A percentile compares a stretch with the other conserved stretches of the same genome.
These are phyloP conservation scores for Galago senegalensis DNA, from an alignment of 2,797 vertebrate genomes.

Conservation along the genomic window DNA sequence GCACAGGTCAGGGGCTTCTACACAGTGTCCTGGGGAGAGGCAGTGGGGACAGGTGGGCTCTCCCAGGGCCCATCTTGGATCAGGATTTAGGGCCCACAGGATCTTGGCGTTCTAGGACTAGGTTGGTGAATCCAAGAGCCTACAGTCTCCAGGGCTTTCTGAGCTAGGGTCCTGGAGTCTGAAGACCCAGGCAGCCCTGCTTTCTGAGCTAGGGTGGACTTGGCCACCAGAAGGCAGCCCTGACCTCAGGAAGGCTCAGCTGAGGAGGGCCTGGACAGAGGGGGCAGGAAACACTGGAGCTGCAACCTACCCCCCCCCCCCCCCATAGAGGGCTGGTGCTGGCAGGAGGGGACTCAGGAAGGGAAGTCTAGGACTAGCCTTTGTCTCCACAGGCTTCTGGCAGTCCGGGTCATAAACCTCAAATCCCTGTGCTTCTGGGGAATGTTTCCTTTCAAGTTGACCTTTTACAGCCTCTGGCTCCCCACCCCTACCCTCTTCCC, in stretches of 20 bases:
- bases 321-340: background rate
- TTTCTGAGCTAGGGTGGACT: background rate
- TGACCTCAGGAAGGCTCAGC: background rate
- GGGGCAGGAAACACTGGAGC: background rate
- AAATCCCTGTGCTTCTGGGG: constrained; percentile 36
- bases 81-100: background rate
- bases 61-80: background rate
- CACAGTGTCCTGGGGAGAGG: background rate
- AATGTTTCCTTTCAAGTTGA: constrained; percentile 77
- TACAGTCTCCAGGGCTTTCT: background rate
- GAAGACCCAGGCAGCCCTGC: background rate
- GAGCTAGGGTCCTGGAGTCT: background rate
- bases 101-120: background rate
- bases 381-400: constrained; percentile 65
- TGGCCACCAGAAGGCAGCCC: background rate
- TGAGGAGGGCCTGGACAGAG: background rate
- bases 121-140: background rate
- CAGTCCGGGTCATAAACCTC: background rate
- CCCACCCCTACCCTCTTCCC: background rate
- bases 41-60: background rate
- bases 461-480: constrained; percentile 63
- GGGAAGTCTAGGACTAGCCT: constrained; percentile 34
- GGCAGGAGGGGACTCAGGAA: background rate
- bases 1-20: background rate
- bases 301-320: background rate